Conservation (phyloP, 2,797 vertebrate genomes). For the Oreochromis mossambicus region DNA sequence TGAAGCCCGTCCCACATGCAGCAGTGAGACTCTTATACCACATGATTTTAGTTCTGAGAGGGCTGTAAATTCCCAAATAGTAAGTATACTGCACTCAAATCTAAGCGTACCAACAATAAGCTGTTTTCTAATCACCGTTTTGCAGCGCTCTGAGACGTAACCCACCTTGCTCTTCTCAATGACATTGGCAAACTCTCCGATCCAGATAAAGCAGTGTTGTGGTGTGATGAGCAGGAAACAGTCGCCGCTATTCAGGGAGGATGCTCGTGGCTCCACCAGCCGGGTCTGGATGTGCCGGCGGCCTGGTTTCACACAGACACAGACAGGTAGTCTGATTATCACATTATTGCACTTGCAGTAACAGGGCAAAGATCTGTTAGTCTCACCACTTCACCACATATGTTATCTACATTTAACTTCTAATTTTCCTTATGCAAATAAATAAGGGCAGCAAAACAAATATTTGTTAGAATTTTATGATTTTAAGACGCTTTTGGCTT, state of each 20-base stretch:
- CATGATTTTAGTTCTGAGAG: not conserved
- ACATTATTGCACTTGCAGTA: not conserved
- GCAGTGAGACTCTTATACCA: not conserved
- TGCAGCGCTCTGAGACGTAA: not conserved
- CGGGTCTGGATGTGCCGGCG: constrained; percentile 92
- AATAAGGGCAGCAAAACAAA: not conserved
- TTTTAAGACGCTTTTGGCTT: not conserved
- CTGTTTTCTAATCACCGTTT: not conserved
- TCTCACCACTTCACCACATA: not conserved
- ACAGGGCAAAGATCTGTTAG: not conserved
- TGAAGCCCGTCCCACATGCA: not conserved
- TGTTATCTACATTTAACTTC: not conserved
- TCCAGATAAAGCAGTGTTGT: constrained; percentile 89
- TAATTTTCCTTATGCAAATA: not conserved
- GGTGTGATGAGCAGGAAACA: constrained; percentile 91
- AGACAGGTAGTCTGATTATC: not conserved
- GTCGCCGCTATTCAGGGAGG: constrained; percentile 91
- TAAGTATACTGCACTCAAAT: not conserved
- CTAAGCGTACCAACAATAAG: not conserved
- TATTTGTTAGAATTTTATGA: not conserved
- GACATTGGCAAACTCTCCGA: constrained; percentile 92
- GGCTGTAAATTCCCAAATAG: not conserved
- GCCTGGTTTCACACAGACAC: constrained; percentile 66
- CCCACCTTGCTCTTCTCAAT: constrained; percentile 90
- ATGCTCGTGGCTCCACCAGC: constrained; percentile 90